These are phyloP conservation scores for Daubentonia madagascariensis DNA, from an alignment of 2,113 vertebrate species.

Conservation along the genomic window DNA sequence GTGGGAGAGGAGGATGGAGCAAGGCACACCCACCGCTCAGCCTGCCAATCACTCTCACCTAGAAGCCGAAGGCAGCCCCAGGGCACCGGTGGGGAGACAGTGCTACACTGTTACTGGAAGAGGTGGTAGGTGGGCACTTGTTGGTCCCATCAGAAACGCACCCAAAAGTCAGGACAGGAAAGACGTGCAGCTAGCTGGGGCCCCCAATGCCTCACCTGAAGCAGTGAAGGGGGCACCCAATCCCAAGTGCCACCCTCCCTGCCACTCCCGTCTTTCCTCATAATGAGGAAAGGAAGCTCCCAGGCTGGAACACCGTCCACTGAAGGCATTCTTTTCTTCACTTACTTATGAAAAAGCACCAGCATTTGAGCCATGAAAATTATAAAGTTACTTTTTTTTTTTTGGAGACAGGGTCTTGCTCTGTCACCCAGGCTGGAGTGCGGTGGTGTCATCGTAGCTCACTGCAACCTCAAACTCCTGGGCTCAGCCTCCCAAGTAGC, in stretches of 20 bases:
- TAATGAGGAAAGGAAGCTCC: background rate
- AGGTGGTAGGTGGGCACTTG: fast-evolving
- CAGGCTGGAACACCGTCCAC: fast-evolving
- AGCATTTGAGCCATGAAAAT: background rate
- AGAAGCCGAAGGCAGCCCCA: background rate
- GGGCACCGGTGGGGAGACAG: background rate
- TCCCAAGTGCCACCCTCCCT: background rate
- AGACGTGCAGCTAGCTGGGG: background rate
- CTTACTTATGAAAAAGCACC: background rate
- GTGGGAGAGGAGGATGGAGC: background rate
- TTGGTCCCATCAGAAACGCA: no score
- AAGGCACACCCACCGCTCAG: background rate
- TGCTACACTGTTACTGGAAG: background rate
- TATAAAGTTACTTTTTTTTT: background rate
- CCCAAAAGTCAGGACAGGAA: background rate
- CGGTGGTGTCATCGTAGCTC: background rate
- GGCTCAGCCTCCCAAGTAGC: background rate
- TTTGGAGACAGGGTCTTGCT: background rate
- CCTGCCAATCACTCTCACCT: background rate
- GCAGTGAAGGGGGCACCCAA: background rate
- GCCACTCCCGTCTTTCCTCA: background rate
- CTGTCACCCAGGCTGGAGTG: background rate
- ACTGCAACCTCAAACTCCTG: background rate
- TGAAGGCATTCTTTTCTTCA: background rate
- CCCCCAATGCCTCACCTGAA: background rate